These are phyloP conservation scores for Grus americana DNA, from an alignment of 2,113 vertebrate species.

Conservation along the genomic window DNA sequence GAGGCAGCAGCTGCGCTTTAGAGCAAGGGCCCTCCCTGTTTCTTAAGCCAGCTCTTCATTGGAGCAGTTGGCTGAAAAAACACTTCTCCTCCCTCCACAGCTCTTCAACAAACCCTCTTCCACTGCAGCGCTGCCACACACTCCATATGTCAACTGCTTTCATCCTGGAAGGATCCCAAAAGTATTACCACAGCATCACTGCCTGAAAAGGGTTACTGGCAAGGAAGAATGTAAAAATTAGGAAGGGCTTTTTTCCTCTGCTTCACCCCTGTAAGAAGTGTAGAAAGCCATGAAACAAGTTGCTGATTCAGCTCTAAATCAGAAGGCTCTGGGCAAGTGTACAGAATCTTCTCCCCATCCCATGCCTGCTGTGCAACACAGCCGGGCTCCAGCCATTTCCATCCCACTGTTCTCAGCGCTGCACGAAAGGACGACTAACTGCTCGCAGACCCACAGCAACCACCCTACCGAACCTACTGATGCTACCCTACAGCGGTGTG, in stretches of 20 bases:
- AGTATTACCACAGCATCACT: neutral
- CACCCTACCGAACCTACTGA: neutral
- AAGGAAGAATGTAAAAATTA: neutral
- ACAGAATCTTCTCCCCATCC: neutral
- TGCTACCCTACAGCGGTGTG: neutral
- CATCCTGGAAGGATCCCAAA: neutral
- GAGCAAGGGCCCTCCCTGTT: neutral
- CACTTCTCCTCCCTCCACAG: neutral
- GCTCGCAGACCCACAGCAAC: neutral
- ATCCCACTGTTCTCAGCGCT: neutral
- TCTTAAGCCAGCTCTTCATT: neutral
- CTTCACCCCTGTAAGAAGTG: neutral
- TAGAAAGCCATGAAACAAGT: neutral
- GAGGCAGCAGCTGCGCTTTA: too few species aligned
- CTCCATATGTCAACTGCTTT: neutral
- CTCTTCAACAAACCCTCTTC: neutral
- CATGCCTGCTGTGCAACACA: neutral
- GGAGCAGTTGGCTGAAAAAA: fast-evolving
- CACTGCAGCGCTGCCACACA: neutral
- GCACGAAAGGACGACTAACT: neutral
- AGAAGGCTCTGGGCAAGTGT: neutral
- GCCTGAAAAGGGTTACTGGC: neutral
- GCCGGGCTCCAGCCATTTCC: fast-evolving
- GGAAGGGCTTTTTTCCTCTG: neutral
- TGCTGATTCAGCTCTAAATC: neutral